phyloP scores from a whole-genome alignment of 2,797 vertebrate species.

The Amniataba percoides region DNA sequence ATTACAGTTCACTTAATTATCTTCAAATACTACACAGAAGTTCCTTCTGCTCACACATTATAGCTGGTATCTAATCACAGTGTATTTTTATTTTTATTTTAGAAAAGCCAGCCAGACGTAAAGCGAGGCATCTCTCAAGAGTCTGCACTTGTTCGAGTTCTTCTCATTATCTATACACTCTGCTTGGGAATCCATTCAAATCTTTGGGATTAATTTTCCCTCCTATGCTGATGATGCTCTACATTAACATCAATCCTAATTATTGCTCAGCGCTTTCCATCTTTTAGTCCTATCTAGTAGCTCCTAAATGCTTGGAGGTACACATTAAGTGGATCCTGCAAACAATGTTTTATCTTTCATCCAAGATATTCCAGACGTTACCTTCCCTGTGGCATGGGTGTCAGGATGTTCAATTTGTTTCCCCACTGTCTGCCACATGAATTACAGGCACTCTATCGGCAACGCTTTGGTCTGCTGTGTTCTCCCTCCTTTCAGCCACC shows the following conservation, averaged over 20 bases:
- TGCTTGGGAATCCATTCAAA: not conserved
- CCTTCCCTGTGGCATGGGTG: not conserved
- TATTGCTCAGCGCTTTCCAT: not conserved
- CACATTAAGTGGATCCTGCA: not conserved
- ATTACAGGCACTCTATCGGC: too few relatives aligned
- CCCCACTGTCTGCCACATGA: too few relatives aligned
- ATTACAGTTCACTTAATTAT: not conserved
- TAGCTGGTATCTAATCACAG: not conserved
- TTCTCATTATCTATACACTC: not conserved
- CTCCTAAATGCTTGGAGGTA: not conserved
- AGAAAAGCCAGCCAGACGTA: not conserved
- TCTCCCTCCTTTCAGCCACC: conserved; percentile 5
- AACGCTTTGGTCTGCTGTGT: not conserved
- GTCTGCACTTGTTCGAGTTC: not conserved
- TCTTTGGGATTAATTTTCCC: not conserved
- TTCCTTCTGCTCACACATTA: not conserved
- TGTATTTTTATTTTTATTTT: too few relatives aligned
- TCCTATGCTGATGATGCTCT: conserved; percentile 4
- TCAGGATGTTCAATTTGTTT: not conserved
- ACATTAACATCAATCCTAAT: not conserved
- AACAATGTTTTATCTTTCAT: not conserved
- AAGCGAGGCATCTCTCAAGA: not conserved
- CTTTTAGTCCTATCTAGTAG: not conserved
- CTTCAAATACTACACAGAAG: not conserved
- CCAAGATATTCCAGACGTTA: not conserved